Percentiles rank a stretch among this genome's conserved stretches.
Conservation (phyloP, 2,113 vertebrate species). For the Amazona guildingii region DNA sequence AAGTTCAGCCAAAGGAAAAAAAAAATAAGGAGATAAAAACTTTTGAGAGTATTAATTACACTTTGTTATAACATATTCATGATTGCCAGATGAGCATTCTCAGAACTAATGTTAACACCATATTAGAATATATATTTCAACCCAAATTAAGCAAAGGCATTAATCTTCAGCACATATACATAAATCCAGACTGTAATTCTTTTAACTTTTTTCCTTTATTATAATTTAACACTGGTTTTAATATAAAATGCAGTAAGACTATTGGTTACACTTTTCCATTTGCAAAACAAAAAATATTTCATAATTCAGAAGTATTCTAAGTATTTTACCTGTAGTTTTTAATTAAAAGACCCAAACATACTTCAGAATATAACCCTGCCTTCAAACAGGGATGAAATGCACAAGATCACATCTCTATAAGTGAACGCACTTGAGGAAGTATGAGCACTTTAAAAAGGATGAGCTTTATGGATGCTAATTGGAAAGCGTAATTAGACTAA, state of each 20-base stretch:
- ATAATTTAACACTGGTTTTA: neutral
- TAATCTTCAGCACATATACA: conserved; percentile 26
- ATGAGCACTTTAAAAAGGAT: neutral
- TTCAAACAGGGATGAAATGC: neutral
- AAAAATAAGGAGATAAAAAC: neutral
- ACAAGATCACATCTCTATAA: neutral
- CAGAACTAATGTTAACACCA: conserved; percentile 34
- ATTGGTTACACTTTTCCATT: conserved; percentile 13
- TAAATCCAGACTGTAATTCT: neutral
- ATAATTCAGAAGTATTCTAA: conserved; percentile 40
- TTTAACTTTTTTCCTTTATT: conserved; percentile 9
- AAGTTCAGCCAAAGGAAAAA: neutral
- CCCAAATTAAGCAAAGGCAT: conserved; percentile 6
- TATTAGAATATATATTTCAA: conserved; percentile 50
- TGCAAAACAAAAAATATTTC: conserved; percentile 25
- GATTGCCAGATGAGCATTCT: conserved; percentile 7
- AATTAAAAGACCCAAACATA: neutral
- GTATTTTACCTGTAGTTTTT: conserved; percentile 38
- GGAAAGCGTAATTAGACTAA: neutral
- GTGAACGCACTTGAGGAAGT: neutral
- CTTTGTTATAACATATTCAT: conserved; percentile 42
- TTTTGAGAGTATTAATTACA: conserved; percentile 28
- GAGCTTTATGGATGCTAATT: neutral
- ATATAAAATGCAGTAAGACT: neutral
- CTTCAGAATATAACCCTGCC: neutral